A percentile compares a stretch with the other conserved stretches of the same genome.
Conservation (phyloP, 92 coral and sea anemone species). For the Parazoanthus swiftii region DNA sequence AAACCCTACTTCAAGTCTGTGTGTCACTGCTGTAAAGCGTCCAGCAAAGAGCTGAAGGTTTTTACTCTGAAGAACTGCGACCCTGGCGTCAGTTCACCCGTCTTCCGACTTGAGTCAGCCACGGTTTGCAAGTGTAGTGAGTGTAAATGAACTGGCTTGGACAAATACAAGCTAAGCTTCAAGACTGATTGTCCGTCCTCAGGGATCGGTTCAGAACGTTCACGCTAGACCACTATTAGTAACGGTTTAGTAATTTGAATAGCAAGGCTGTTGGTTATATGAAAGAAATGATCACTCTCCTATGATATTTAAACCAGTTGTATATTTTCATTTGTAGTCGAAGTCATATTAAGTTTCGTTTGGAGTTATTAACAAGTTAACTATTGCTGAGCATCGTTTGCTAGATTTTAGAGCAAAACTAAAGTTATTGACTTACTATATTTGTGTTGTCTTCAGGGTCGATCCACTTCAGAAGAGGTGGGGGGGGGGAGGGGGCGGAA, state of each 20-base stretch:
- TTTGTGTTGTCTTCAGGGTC: too few species aligned
- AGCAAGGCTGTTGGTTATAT: neutral
- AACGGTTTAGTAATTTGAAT: neutral
- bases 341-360: too few species aligned
- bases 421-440: neutral
- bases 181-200: too few species aligned
- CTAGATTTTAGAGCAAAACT: too few species aligned
- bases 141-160: slow-evolving; percentile 13
- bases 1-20: slow-evolving; percentile 31
- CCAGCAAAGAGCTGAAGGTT: neutral
- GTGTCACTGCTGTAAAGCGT: slow-evolving; percentile 44
- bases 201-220: neutral
- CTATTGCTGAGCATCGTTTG: neutral
- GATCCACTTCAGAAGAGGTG: too few species aligned
- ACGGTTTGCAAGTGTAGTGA: neutral
- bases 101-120: slow-evolving; percentile 30
- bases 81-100: slow-evolving; percentile 25
- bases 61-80: slow-evolving; percentile 27
- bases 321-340: too few species aligned
- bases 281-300: neutral
- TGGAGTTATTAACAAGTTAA: too few species aligned
- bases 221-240: neutral
- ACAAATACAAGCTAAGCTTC: too few species aligned
- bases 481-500: too few species aligned
- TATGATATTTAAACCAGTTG: neutral